phyloP scores from a whole-genome alignment of 2,888 invertebrate species.

The Ptychoptera albimana region DNA sequence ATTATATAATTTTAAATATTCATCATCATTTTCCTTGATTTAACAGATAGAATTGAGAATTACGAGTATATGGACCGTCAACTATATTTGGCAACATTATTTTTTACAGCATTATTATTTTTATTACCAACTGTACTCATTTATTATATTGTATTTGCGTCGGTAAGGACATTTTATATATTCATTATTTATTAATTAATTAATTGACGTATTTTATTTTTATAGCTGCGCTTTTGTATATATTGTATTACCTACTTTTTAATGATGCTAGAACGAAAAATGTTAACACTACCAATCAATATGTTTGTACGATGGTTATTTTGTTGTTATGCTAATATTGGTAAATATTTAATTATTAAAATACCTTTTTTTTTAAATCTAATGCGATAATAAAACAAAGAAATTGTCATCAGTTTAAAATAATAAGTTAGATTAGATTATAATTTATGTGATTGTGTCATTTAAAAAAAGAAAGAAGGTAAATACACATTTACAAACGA shows the following conservation, averaged over 20 bases:
- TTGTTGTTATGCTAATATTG: slow-evolving; percentile 14
- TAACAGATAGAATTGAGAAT: slow-evolving; percentile 22
- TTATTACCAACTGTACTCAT: slow-evolving; percentile 27
- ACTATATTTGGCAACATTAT: slow-evolving; percentile 27
- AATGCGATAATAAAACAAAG: background rate
- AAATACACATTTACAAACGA: too few species aligned
- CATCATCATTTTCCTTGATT: too few species aligned
- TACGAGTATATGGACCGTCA: slow-evolving; percentile 30
- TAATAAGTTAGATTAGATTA: too few species aligned
- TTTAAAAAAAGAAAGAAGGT: too few species aligned
- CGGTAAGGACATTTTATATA: slow-evolving; percentile 16
- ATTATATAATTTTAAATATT: too few species aligned
- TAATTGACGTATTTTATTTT: slow-evolving; percentile 10
- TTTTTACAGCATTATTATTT: slow-evolving; percentile 26
- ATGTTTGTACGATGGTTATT: slow-evolving; percentile 19
- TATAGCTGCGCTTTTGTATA: slow-evolving; percentile 16
- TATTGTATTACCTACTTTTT: slow-evolving; percentile 16
- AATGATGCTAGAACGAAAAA: slow-evolving; percentile 17
- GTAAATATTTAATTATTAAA: background rate
- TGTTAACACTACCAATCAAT: slow-evolving; percentile 23
- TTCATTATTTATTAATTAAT: background rate
- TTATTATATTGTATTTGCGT: slow-evolving; percentile 28
- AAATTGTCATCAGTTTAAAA: too few species aligned
- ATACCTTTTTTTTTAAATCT: too few species aligned
- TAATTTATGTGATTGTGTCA: too few species aligned